A percentile compares a stretch with the other conserved stretches of the same genome.
These are phyloP conservation scores for Pollicipes pollicipes DNA, from an alignment of 1,140 invertebrate species.

Conservation along the genomic window DNA sequence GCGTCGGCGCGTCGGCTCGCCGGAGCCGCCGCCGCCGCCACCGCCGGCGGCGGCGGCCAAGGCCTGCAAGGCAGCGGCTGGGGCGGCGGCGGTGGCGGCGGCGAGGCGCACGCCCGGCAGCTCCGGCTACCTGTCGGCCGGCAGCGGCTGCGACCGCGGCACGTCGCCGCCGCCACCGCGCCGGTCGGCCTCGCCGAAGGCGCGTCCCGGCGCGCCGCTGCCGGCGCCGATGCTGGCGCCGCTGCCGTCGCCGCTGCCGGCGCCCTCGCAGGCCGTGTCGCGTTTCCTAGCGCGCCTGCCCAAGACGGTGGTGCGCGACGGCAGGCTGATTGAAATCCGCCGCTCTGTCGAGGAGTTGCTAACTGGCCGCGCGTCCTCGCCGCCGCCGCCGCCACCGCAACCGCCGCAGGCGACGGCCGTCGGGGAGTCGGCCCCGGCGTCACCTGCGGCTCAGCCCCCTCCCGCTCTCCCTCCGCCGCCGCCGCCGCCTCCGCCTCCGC, in stretches of 20 bases:
- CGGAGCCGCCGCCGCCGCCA: too few species aligned
- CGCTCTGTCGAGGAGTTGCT: background rate
- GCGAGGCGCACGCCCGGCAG: background rate
- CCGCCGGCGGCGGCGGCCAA: background rate
- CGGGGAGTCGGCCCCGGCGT: background rate
- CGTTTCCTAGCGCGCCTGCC: background rate
- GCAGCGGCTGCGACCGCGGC: background rate
- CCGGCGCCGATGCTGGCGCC: too few species aligned
- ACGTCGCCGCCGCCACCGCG: background rate
- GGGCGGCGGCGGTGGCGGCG: too few species aligned
- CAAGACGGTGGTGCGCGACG: background rate
- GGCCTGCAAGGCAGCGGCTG: too few species aligned
- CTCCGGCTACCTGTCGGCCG: background rate
- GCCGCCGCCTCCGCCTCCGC: too few species aligned
- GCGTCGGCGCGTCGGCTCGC: too few species aligned
- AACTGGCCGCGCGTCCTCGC: background rate
- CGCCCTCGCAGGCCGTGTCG: background rate
- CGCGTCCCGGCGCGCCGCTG: too few species aligned
- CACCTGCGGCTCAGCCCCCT: too few species aligned
- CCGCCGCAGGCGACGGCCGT: too few species aligned
- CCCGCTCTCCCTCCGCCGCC: too few species aligned
- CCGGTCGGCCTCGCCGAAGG: too few species aligned
- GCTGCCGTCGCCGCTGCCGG: background rate
- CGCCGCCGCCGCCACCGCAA: too few species aligned
- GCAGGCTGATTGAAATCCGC: background rate